Evolutionary conservation across 30 jellyfish, hydroid and myxozoan genomes (phyloP), one percentile per base, ranked within the genome.

Genomic region (Cassiopea andromeda): DNA sequence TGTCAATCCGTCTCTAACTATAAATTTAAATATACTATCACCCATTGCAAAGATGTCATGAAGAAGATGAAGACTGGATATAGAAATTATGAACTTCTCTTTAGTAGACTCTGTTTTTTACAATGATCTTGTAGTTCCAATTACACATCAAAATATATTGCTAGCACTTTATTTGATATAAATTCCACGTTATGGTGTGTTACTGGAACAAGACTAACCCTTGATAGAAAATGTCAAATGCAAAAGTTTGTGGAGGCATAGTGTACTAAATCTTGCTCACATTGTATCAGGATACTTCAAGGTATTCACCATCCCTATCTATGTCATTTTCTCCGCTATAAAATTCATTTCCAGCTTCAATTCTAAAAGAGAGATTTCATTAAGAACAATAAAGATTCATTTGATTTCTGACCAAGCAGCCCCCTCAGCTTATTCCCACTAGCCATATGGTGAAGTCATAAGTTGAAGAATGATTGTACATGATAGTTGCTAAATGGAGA

Each of bases 271-370:
- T 27, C 38, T 27, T 27, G 38, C 38, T 27, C 68, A 6, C 68
- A 58, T 7, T 58, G 8, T 7, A 43, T 70, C 54, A 83, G 17
- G 82, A 83, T 38, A 89, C 96, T 81, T 89, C 96, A 15, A 89
- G 96, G 67, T 77, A 78, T 50, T 91, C 97, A 48, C 78, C 27
- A 48, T 91, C 97, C 81, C 80, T 94, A 70, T 94, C 99, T 54
- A 45, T 69, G 72, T 94, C 99, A 69, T 69, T 81, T 3, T 94
- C 99, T 1, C 97, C 99, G 15, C 90, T 87, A 71, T 90, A 94
- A 75, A 81, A 90, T 78, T 94, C 99, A 54, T 84, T 91, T 16
- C 89, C 67, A 8, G 95, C 89, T 50, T 94, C 99, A 46, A 89
- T 87, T 78, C 98, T 93, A 71, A 80, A 70, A 8, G 64, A 54